Percentiles rank a stretch among this genome's conserved stretches.
These are phyloP conservation scores for Opisthocomus hoazin DNA, from an alignment of 2,113 vertebrate species.

Conservation along the genomic window DNA sequence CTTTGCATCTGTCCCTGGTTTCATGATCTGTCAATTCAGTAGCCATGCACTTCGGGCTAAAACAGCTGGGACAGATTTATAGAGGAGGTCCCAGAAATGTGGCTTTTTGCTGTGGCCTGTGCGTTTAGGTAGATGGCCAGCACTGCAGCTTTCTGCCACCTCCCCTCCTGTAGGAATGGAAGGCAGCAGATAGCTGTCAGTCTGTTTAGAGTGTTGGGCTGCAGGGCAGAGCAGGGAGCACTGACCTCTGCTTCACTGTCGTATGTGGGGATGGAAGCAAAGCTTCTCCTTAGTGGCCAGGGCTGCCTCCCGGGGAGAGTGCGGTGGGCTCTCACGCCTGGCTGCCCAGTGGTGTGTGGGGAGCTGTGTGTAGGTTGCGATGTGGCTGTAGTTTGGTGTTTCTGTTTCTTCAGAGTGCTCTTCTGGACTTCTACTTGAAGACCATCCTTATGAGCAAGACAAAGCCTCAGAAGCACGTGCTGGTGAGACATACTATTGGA, in stretches of 20 bases:
- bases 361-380: background rate
- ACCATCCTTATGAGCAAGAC: slow-evolving; percentile 93
- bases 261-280: background rate
- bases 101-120: background rate
- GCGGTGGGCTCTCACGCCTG: background rate
- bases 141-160: background rate
- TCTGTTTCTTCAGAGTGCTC: slow-evolving; percentile 70
- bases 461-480: slow-evolving; percentile 85
- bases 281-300: background rate
- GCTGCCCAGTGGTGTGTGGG: fast-evolving
- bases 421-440: slow-evolving; percentile 94
- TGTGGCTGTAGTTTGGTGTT: background rate
- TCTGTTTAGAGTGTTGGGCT: background rate
- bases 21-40: background rate
- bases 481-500: slow-evolving; percentile 72
- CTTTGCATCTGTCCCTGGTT: background rate
- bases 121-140: background rate
- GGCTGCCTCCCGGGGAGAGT: background rate
- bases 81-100: background rate
- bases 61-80: background rate
- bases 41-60: background rate
- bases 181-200: background rate
- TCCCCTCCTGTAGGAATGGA: background rate
- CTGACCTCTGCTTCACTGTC: background rate
- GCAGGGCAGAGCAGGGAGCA: background rate